Conservation (phyloP, 1,140 invertebrate species). For the Sinella curviseta region DNA sequence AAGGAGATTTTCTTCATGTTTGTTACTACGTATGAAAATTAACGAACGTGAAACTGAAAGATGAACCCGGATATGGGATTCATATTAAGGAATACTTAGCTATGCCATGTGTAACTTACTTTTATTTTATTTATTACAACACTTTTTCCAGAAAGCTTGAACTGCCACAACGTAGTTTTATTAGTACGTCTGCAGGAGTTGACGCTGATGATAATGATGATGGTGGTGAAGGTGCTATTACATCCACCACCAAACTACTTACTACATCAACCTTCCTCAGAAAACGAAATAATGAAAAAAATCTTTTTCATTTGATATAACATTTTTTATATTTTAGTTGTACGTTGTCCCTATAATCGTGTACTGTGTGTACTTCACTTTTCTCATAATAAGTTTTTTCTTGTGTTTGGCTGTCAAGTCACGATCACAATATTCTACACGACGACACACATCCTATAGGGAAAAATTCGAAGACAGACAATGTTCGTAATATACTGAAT, state of each 20-base stretch:
- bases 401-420: conserved; percentile 33
- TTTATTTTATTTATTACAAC: not conserved
- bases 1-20: not conserved
- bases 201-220: not conserved
- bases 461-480: not conserved
- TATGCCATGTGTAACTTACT: not conserved
- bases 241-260: no score
- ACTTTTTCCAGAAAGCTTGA: not conserved
- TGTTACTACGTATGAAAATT: not conserved
- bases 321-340: not conserved
- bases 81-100: conserved; percentile 2
- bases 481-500: not conserved
- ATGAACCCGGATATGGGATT: conserved; percentile 18
- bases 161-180: not conserved
- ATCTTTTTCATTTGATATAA: no score
- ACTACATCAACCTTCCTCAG: no score
- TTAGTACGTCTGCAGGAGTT: not conserved
- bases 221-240: not conserved
- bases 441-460: not conserved
- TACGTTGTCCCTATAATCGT: not conserved
- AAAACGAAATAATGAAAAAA: no score
- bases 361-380: conserved; percentile 5
- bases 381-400: conserved; percentile 1
- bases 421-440: conserved; percentile 30
- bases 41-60: not conserved